Conservation (phyloP, 2,113 vertebrate genomes). For the Tor tambroides region DNA sequence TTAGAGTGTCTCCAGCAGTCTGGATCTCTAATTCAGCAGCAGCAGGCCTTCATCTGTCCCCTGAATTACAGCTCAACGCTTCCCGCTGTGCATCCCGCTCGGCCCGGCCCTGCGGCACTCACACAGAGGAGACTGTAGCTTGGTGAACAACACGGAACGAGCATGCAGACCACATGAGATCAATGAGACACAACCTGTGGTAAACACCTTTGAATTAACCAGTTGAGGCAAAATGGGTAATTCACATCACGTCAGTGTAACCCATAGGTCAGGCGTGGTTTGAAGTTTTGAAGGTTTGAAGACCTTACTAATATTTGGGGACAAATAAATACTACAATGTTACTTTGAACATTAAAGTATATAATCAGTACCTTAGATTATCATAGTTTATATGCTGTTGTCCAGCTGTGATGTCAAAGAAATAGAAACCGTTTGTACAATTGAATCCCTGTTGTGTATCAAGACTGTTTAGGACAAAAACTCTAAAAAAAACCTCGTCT, state of each 20-base stretch:
- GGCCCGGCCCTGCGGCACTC: constrained; percentile 53
- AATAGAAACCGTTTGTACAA: too few species aligned
- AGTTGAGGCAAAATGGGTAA: constrained; percentile 5
- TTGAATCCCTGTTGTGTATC: too few species aligned
- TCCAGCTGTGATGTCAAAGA: too few species aligned
- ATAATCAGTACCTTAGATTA: too few species aligned
- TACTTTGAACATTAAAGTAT: too few species aligned
- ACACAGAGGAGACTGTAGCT: neutral
- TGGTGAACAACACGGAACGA: neutral
- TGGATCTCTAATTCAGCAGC: constrained; percentile 78
- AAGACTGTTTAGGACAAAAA: too few species aligned
- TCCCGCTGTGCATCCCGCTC: constrained; percentile 68
- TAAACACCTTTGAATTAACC: constrained; percentile 7
- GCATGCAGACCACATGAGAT: constrained; percentile 24
- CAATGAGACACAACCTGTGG: neutral
- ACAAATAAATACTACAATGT: too few species aligned
- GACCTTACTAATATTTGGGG: neutral
- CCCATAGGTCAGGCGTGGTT: neutral
- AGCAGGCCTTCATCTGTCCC: constrained; percentile 70
- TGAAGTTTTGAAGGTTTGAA: neutral
- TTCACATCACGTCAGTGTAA: neutral
- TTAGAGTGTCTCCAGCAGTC: constrained; percentile 77
- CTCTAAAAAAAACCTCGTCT: too few species aligned
- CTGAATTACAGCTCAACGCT: constrained; percentile 70
- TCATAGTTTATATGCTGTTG: too few species aligned